A percentile compares a stretch with the other conserved stretches of the same genome.
These are phyloP conservation scores for Harpagoxenus sublaevis DNA, from an alignment of 2,888 invertebrate species.

Conservation along the genomic window DNA sequence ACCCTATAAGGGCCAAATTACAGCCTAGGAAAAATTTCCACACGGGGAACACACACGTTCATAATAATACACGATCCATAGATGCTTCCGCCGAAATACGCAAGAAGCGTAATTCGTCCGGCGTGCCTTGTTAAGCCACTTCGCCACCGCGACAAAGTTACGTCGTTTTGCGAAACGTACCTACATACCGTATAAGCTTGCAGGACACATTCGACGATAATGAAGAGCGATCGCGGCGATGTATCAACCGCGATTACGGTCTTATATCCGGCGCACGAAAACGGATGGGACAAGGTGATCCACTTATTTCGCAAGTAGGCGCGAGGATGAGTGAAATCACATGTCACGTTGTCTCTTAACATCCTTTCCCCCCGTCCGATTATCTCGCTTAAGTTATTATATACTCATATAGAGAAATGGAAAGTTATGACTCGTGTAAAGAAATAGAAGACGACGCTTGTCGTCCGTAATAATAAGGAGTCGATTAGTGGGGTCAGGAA, in stretches of 20 bases:
- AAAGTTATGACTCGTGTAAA: constrained; percentile 15
- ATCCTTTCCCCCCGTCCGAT: constrained; percentile 14
- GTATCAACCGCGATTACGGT: constrained; percentile 72
- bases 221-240: constrained; percentile 72
- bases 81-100: constrained; percentile 8
- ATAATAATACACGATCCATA: constrained; percentile 16
- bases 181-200: constrained; percentile 59
- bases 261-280: constrained; percentile 58
- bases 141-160: constrained; percentile 40
- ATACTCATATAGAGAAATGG: constrained; percentile 4
- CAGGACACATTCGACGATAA: constrained; percentile 66
- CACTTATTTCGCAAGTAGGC: constrained; percentile 51
- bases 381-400: constrained; percentile 18
- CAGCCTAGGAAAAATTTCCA: no score
- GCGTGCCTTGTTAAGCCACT: constrained; percentile 35
- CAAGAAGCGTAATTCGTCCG: constrained; percentile 40
- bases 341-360: constrained; percentile 21
- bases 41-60: background rate
- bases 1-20: no score
- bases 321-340: constrained; percentile 48
- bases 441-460: background rate
- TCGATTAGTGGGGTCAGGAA: background rate
- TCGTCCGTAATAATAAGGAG: background rate
- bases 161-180: constrained; percentile 45
- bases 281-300: constrained; percentile 62